Conservation (phyloP, 2,888 invertebrate species). For the Nasonia oneida region DNA sequence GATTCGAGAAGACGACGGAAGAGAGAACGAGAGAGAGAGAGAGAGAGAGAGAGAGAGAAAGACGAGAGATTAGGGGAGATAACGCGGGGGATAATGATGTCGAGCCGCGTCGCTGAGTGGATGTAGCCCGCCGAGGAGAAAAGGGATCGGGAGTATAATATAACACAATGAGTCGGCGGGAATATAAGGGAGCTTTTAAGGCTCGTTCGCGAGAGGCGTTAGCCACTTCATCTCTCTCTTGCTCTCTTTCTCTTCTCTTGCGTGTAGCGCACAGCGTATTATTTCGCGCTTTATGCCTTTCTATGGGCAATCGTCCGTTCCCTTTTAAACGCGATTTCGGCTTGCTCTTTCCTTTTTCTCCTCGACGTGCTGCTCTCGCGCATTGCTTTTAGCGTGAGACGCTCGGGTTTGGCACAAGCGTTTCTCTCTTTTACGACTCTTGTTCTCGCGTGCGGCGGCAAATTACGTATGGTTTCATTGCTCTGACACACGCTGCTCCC, state of each 20-base stretch:
- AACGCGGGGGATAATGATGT: conserved; percentile 58
- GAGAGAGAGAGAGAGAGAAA: conserved; percentile 16
- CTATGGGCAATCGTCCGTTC: neutral
- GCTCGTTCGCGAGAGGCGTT: conserved; percentile 39
- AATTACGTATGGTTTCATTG: neutral
- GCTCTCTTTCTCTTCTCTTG: neutral
- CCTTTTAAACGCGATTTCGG: neutral
- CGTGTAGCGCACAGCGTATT: conserved; percentile 5
- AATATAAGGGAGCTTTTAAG: conserved; percentile 45
- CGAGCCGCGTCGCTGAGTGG: conserved; percentile 15
- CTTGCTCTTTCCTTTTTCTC: neutral
- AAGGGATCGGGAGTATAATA: conserved; percentile 38
- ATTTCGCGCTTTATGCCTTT: conserved; percentile 9
- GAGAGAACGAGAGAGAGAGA: neutral
- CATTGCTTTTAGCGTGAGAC: conserved; percentile 6
- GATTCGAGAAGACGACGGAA: conserved; percentile 16
- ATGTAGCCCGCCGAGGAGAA: neutral
- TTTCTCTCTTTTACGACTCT: neutral
- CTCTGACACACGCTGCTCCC: neutral
- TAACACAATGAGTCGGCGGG: conserved; percentile 29
- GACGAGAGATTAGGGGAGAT: conserved; percentile 66
- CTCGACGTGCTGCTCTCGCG: neutral
- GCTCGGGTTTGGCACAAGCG: neutral
- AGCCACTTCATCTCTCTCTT: conserved; percentile 39
- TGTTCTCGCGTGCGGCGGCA: neutral